Percentiles rank a stretch among this genome's conserved stretches.
Conservation (phyloP, 2,888 invertebrate genomes). For the Idaea straminata region DNA sequence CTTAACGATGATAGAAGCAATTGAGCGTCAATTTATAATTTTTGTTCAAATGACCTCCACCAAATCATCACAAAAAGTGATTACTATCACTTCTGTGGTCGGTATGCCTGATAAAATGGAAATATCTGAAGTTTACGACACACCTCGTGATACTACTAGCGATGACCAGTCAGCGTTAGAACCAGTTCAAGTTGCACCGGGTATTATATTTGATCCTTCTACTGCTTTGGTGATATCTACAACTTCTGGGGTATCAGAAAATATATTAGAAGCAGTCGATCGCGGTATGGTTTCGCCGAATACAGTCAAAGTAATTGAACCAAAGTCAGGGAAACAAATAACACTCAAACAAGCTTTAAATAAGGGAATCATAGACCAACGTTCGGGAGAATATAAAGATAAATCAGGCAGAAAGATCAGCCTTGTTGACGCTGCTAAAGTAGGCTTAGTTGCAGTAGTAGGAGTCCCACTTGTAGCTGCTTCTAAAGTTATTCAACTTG, state of each 20-base stretch:
- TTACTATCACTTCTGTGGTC: constrained; percentile 86
- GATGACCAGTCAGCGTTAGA: constrained; percentile 77
- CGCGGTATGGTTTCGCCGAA: constrained; percentile 86
- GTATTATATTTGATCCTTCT: constrained; percentile 88
- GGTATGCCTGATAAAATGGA: constrained; percentile 87
- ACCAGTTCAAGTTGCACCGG: constrained; percentile 86
- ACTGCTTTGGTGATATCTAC: constrained; percentile 87
- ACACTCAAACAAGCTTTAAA: constrained; percentile 87
- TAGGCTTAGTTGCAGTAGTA: constrained; percentile 87
- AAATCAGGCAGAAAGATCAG: constrained; percentile 83
- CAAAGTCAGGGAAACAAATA: constrained; percentile 83
- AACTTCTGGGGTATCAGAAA: constrained; percentile 84
- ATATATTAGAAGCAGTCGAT: constrained; percentile 87
- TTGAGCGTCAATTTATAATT: constrained; percentile 82
- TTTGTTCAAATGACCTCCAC: constrained; percentile 76
- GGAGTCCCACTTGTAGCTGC: constrained; percentile 88
- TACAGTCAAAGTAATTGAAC: constrained; percentile 85
- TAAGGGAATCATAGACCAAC: constrained; percentile 86
- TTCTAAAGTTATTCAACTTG: constrained; percentile 84
- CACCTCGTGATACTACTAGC: constrained; percentile 30
- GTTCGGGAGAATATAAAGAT: constrained; percentile 85
- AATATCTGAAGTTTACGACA: constrained; percentile 77
- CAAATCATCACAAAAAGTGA: constrained; percentile 79
- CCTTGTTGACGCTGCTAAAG: constrained; percentile 86
- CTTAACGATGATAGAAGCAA: constrained; percentile 87